Conservation (phyloP, 2,888 invertebrate species). For the Xestia rhomboidea region DNA sequence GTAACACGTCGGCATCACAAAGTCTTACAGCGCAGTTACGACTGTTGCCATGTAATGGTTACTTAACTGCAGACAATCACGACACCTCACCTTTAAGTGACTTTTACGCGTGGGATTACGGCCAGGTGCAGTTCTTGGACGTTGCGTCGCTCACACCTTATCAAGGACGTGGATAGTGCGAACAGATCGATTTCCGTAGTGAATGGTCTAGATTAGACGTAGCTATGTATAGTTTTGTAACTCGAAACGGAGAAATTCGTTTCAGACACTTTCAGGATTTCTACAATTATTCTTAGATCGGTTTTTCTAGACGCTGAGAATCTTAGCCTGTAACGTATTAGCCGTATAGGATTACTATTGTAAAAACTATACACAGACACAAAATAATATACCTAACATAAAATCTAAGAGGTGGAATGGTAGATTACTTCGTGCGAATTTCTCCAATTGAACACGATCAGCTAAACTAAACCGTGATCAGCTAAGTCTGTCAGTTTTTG, state of each 20-base stretch:
- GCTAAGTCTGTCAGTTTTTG: neutral
- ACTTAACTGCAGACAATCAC: slow-evolving; percentile 46
- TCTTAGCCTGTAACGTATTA: neutral
- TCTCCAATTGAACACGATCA: neutral
- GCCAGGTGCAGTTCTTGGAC: slow-evolving; percentile 44
- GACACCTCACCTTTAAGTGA: slow-evolving; percentile 33
- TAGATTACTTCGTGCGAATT: neutral
- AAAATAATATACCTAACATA: neutral
- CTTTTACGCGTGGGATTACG: slow-evolving; percentile 29
- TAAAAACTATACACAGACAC: neutral
- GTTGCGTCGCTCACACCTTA: slow-evolving; percentile 16
- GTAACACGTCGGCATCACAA: slow-evolving; percentile 46
- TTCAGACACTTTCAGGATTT: too few species aligned
- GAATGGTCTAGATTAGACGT: neutral
- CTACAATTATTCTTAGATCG: neutral
- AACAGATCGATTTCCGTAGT: slow-evolving; percentile 17
- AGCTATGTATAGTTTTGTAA: neutral
- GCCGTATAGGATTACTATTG: too few species aligned
- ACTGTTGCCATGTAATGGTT: slow-evolving; percentile 35
- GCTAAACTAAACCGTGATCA: neutral
- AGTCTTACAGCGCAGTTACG: slow-evolving; percentile 40
- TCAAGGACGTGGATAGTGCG: slow-evolving; percentile 11
- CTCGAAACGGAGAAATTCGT: neutral
- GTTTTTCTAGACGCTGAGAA: neutral
- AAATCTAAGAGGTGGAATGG: neutral